These are phyloP conservation scores for Oceanodroma leucorhoa DNA, from an alignment of 2,797 vertebrate genomes.

Conservation along the genomic window DNA sequence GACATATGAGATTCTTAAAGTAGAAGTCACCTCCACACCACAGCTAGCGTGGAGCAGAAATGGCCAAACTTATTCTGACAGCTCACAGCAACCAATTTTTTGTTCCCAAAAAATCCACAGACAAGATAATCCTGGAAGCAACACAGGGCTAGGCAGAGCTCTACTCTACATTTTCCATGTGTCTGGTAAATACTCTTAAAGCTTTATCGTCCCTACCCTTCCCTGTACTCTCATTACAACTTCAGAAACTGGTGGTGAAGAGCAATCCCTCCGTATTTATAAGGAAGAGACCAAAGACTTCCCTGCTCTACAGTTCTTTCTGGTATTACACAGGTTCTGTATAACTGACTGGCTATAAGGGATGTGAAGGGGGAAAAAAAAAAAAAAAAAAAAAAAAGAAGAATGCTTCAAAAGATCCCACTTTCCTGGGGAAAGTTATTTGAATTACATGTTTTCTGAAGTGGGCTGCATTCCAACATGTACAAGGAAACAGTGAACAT, in stretches of 20 bases:
- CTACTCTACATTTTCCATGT: not conserved
- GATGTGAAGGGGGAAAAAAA: not conserved
- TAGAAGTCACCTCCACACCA: not conserved
- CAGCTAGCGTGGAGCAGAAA: not conserved
- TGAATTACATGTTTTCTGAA: slow-evolving; percentile 45
- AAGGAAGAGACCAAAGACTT: not conserved
- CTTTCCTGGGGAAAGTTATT: not conserved
- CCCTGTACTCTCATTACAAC: not conserved
- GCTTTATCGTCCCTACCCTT: not conserved
- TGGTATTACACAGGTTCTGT: not conserved
- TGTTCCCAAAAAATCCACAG: not conserved
- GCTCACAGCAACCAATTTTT: not conserved
- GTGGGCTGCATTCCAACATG: slow-evolving; percentile 32
- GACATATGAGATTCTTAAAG: not conserved
- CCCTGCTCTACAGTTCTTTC: not conserved
- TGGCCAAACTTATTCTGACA: not conserved
- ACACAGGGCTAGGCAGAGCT: not conserved
- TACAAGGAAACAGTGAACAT: slow-evolving; percentile 6
- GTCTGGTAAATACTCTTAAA: not conserved
- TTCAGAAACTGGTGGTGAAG: not conserved
- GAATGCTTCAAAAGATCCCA: not conserved
- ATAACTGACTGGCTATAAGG: not conserved
- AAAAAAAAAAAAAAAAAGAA: not conserved
- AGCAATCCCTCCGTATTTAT: not conserved
- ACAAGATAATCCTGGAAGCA: not conserved